Conservation (phyloP, 2,113 vertebrate genomes). For the Ursus arctos region DNA sequence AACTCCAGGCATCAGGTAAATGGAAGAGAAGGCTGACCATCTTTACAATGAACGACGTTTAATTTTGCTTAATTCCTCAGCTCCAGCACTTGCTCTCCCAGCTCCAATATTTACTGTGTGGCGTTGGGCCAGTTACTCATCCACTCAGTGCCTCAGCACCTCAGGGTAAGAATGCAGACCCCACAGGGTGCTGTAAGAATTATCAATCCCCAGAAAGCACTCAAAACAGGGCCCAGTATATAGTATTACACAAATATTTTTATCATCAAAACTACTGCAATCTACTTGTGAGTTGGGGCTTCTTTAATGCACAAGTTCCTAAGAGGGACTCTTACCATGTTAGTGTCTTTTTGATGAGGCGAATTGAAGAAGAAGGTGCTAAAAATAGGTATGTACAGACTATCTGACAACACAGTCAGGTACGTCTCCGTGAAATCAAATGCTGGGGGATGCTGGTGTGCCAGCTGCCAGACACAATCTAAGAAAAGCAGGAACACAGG, state of each 20-base stretch:
- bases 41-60: background rate
- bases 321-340: conserved; percentile 86
- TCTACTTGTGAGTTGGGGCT: background rate
- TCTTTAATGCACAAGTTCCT: background rate
- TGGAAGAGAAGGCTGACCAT: background rate
- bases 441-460: conserved; percentile 91
- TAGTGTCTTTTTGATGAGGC: conserved; percentile 88
- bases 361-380: conserved; percentile 96
- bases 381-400: conserved; percentile 93
- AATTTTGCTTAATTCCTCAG: background rate
- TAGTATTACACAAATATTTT: background rate
- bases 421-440: conserved; percentile 96
- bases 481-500: conserved; percentile 94
- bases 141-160: background rate
- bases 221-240: background rate
- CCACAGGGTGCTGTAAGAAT: background rate
- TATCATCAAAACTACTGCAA: background rate
- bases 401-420: conserved; percentile 94
- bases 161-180: background rate
- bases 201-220: background rate
- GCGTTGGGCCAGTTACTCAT: background rate
- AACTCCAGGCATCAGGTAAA: background rate
- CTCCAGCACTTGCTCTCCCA: background rate
- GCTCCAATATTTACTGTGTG: background rate
- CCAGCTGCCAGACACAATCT: conserved; percentile 94